phyloP scores from a whole-genome alignment of 2,797 vertebrate genomes.

The Sebastes hubbsi region DNA sequence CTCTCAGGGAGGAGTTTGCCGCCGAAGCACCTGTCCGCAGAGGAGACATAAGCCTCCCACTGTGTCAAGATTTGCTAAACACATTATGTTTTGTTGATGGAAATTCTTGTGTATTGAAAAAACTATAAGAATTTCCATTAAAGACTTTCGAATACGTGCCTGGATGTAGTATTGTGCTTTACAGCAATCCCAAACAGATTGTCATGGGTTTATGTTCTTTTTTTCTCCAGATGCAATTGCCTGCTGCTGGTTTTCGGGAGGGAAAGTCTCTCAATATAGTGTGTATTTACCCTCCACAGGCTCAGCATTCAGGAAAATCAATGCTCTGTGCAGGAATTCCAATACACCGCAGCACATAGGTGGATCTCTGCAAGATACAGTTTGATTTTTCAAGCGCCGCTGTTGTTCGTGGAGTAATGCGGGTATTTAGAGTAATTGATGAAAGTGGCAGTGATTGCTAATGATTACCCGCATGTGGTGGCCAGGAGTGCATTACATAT shows the following conservation, averaged over 20 bases:
- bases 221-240: constrained; percentile 7
- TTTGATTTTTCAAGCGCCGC: constrained; percentile 17
- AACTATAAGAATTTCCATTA: not conserved
- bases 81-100: constrained; percentile 23
- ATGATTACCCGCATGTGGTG: not conserved
- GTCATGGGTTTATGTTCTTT: constrained; percentile 11
- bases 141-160: constrained; percentile 17
- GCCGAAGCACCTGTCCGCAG: constrained; percentile 43
- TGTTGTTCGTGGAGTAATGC: not conserved
- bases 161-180: constrained; percentile 27
- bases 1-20: constrained; percentile 16
- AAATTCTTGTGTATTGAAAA: constrained; percentile 4
- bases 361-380: constrained; percentile 10
- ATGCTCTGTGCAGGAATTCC: constrained; percentile 22
- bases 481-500: not conserved
- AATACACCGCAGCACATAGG: constrained; percentile 30
- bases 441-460: constrained; percentile 2
- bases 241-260: constrained; percentile 2
- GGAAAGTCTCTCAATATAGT: constrained; percentile 12
- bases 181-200: constrained; percentile 39
- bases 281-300: constrained; percentile 34
- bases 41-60: constrained; percentile 15
- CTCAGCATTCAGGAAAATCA: constrained; percentile 41
- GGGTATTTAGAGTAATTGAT: constrained; percentile 23
- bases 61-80: constrained; percentile 19